phyloP scores from a whole-genome alignment of 2,888 invertebrate species.

The Diaprepes abbreviatus region DNA sequence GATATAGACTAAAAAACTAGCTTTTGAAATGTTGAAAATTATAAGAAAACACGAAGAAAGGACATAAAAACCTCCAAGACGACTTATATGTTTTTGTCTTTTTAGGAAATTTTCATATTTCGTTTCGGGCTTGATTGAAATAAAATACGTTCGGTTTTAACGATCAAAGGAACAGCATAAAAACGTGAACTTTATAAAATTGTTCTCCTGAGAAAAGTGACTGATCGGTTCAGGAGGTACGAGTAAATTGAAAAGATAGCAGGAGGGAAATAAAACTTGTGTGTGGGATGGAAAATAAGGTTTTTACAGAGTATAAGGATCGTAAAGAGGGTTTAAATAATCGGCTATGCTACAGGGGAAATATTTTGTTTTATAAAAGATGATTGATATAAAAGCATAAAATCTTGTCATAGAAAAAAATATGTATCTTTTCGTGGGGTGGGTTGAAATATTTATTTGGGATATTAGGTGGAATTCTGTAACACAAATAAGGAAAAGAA shows the following conservation, averaged over 20 bases:
- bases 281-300: constrained; percentile 1
- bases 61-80: too few relatives aligned
- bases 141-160: constrained; percentile 39
- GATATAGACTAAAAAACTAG: too few relatives aligned
- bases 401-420: too few relatives aligned
- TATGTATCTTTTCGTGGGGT: too few relatives aligned
- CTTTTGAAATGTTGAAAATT: too few relatives aligned
- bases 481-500: too few relatives aligned
- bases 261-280: constrained; percentile 38
- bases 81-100: too few relatives aligned
- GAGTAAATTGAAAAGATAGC: constrained; percentile 43
- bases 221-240: constrained; percentile 37
- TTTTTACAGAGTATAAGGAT: constrained; percentile 4
- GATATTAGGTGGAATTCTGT: too few relatives aligned
- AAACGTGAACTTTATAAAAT: constrained; percentile 43
- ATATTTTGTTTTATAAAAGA: not conserved
- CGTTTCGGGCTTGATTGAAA: constrained; percentile 12
- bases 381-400: constrained; percentile 1
- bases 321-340: constrained; percentile 8
- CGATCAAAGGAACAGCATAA: constrained; percentile 37
- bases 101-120: not conserved
- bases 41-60: too few relatives aligned
- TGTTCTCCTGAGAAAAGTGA: constrained; percentile 44
- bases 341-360: not conserved
- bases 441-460: too few relatives aligned